These are phyloP conservation scores for Melanotaenia trifasciata DNA, from an alignment of 2,797 vertebrate genomes.

Conservation along the genomic window DNA sequence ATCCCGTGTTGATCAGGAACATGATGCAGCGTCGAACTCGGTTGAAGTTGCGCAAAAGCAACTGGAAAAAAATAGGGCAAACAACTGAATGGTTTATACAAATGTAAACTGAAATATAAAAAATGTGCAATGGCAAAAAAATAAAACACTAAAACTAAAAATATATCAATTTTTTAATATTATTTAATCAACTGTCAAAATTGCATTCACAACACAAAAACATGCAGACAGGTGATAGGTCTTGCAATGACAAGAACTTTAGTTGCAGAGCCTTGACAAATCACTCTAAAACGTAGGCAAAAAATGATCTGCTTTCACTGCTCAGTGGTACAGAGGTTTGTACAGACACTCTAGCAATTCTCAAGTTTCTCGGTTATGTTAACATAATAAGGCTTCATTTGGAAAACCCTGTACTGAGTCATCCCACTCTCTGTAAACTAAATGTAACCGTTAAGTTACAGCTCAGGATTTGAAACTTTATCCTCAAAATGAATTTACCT, in stretches of 20 bases:
- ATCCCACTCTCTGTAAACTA: conserved; percentile 34
- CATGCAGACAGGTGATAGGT: conserved; percentile 3
- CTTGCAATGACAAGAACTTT: neutral
- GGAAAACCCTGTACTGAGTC: neutral
- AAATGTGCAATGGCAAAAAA: neutral
- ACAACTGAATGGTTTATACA: neutral
- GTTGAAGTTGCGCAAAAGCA: conserved; percentile 93
- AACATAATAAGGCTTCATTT: neutral
- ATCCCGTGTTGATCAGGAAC: conserved; percentile 91
- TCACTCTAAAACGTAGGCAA: neutral
- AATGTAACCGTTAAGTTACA: conserved; percentile 25
- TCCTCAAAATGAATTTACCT: conserved; percentile 27
- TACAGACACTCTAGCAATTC: neutral
- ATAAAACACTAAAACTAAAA: neutral
- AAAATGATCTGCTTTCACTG: neutral
- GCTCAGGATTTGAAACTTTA: conserved; percentile 37
- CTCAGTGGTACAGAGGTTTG: neutral
- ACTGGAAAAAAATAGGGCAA: conserved; percentile 71
- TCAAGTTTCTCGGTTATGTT: neutral
- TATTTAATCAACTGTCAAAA: conserved; percentile 1
- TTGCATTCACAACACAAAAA: neutral
- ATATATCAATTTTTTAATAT: neutral
- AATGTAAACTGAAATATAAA: neutral
- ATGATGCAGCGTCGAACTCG: conserved; percentile 91
- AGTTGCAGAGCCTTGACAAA: neutral